Base-by-base conservation (phyloP, 2,113 vertebrate species). In the Trochalopteron elliotii region DNA sequence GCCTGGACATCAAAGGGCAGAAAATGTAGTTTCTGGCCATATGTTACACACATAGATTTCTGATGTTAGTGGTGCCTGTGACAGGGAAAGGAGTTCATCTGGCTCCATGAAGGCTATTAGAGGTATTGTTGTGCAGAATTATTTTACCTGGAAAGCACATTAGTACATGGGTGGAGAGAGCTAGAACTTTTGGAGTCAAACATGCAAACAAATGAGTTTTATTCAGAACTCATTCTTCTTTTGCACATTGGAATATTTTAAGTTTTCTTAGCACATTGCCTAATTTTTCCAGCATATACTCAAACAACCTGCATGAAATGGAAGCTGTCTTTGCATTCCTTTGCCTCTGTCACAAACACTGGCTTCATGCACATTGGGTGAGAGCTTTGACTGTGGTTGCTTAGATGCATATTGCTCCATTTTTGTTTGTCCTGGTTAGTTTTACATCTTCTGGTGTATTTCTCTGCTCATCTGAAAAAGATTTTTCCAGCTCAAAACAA, bases 81-180 rank as follows among this genome's bases (percentile, higher is more conserved):
- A 23, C 55, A 85, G 47, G 18, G 61, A 90, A 89, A 18, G 33
- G 37, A 94, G 42, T 57, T 84, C 31, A 65, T 65, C 74, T 65
- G 83, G 42, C 55, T 93, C 80, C 82, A 28, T 57, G 37, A 69
- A 90, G 67, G 52, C 68, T 75, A 3, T 59, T 64, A 56, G 67
- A 93, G 21, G n/a, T 79, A 70, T 33, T 90, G 83, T 31, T 72
- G 74, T 65, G 84, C 42, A 85, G 67, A 91, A 83, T 25, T 40
- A 27, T 72, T 95, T 93, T 97, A 97, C 96, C 95, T 95, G 94
- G 93, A 96, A 96, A 95, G 91, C 55, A 70, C 91, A 95, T 95
- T 88, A 96, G 59, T 40, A 13, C 52, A 80, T 85, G 94, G 93
- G 84, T 96, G 94, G 89, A 72, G 94, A 80, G 15, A 82, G 45